Evolutionary conservation across 2,888 invertebrate genomes (phyloP).

Genomic region (Leptinotarsa tumamoca): DNA sequence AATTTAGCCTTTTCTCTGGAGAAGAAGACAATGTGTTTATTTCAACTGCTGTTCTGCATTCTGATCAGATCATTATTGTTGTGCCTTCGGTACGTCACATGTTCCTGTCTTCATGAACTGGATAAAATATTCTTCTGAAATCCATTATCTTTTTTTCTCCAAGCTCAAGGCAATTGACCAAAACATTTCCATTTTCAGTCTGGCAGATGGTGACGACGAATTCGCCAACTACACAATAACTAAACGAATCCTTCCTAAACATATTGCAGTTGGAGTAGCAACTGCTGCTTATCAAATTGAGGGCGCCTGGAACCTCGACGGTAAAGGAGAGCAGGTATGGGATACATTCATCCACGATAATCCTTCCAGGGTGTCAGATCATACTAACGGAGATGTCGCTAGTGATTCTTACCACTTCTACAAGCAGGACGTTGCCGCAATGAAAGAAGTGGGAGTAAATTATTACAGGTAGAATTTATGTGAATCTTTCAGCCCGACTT

Average conservation of each 20-base stretch:
- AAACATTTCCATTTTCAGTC: conserved; percentile 23
- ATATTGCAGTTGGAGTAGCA: conserved; percentile 54
- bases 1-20: too few relatives aligned
- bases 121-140: too few relatives aligned
- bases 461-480: conserved; percentile 63
- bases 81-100: too few relatives aligned
- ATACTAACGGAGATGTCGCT: conserved; percentile 72
- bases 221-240: conserved; percentile 42
- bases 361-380: conserved; percentile 30
- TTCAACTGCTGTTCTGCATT: too few relatives aligned
- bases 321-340: conserved; percentile 51
- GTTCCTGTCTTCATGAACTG: too few relatives aligned
- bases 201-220: conserved; percentile 42
- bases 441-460: conserved; percentile 70
- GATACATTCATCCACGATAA: conserved; percentile 43
- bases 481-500: too few relatives aligned
- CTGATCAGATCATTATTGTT: too few relatives aligned
- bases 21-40: too few relatives aligned
- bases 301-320: conserved; percentile 57
- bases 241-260: conserved; percentile 44
- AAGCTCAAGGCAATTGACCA: too few relatives aligned
- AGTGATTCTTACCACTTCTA: conserved; percentile 77
- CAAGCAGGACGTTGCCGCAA: conserved; percentile 72
- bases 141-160: too few relatives aligned
- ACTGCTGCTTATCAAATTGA: conserved; percentile 58